Percentiles rank a stretch among this genome's conserved stretches.
phyloP scores from a whole-genome alignment of 2,888 invertebrate species.

The Alloscopus bannaensis region DNA sequence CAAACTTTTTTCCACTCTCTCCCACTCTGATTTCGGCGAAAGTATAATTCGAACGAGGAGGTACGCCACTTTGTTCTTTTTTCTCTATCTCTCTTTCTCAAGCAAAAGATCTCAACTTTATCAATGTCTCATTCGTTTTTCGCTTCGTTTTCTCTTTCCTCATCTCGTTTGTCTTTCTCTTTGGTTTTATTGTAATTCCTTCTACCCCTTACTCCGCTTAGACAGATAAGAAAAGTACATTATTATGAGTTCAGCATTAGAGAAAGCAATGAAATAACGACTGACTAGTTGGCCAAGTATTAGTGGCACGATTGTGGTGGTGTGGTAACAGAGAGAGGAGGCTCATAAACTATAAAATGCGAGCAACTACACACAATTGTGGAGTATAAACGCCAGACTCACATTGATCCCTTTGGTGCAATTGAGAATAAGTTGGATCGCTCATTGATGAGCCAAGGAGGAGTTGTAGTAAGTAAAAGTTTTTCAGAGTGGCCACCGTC shows the following conservation, averaged over 20 bases:
- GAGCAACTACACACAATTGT: too few relatives aligned
- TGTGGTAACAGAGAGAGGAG: too few relatives aligned
- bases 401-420: conserved; percentile 71
- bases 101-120: conserved; percentile 56
- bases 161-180: too few relatives aligned
- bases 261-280: conserved; percentile 39
- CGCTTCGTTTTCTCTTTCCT: conserved; percentile 29
- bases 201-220: too few relatives aligned
- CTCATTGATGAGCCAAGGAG: conserved; percentile 66
- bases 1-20: too few relatives aligned
- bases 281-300: conserved; percentile 34
- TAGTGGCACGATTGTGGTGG: conserved; percentile 45
- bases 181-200: conserved; percentile 52
- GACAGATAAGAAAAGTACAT: conserved; percentile 47
- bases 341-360: conserved; percentile 55
- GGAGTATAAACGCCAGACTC: conserved; percentile 51
- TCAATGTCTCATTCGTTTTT: conserved; percentile 57
- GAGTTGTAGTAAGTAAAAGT: too few relatives aligned
- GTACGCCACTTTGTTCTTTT: conserved; percentile 50
- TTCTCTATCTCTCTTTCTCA: too few relatives aligned
- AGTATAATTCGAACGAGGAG: too few relatives aligned
- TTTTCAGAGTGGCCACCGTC: too few relatives aligned
- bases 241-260: conserved; percentile 23
- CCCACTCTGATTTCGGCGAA: too few relatives aligned
- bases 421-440: conserved; percentile 65